phyloP scores from a whole-genome alignment of 2,113 vertebrate genomes.

The Theropithecus gelada region DNA sequence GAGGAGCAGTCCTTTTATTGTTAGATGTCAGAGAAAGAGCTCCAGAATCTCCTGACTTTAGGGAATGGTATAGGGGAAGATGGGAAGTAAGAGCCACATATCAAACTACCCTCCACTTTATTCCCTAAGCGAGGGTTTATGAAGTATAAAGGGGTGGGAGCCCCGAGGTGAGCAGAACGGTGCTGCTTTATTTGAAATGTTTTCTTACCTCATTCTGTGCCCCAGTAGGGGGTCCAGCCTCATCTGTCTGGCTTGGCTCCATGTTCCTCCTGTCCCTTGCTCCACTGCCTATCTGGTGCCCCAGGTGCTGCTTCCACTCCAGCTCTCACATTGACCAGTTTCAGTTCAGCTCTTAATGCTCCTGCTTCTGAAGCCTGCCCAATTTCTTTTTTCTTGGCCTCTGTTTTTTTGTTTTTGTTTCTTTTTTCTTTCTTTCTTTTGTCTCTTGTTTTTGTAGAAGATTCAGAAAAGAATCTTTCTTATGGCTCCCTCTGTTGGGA shows the following conservation, averaged over 20 bases:
- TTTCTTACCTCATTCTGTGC: constrained; percentile 81
- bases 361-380: constrained; percentile 48
- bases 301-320: constrained; percentile 64
- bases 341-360: constrained; percentile 51
- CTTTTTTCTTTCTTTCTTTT: background rate
- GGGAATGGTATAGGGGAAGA: background rate
- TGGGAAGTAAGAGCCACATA: constrained; percentile 8
- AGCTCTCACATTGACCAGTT: constrained; percentile 29
- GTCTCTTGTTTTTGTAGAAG: background rate
- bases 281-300: constrained; percentile 64
- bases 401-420: background rate
- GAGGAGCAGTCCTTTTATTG: constrained; percentile 5
- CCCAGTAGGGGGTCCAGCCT: constrained; percentile 58
- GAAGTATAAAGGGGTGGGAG: constrained; percentile 22
- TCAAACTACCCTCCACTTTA: constrained; percentile 44
- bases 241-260: constrained; percentile 60
- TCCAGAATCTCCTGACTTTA: constrained; percentile 17
- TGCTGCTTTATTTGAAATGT: constrained; percentile 82
- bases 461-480: constrained; percentile 8
- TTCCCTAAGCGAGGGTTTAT: background rate
- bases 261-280: constrained; percentile 36
- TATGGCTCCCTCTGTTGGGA: background rate
- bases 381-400: constrained; percentile 17
- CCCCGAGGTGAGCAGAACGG: constrained; percentile 64
- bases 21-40: constrained; percentile 17